These are phyloP conservation scores for Phthorimaea operculella DNA, from an alignment of 1,140 invertebrate species.

Conservation along the genomic window DNA sequence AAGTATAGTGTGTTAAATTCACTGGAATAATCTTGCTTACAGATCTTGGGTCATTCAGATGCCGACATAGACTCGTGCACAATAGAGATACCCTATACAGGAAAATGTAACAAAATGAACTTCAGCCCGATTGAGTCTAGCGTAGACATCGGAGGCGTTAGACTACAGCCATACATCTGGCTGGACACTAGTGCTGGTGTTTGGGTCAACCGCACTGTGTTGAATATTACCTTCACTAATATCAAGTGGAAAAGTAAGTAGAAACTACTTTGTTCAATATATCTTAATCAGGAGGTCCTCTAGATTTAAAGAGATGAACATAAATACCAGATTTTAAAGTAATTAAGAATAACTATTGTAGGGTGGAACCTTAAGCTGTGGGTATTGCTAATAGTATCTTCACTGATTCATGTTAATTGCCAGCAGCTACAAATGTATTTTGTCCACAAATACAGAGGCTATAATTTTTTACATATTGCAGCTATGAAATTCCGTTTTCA, in stretches of 20 bases:
- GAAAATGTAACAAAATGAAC: constrained; percentile 39
- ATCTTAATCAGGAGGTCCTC: too few relatives aligned
- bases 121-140: constrained; percentile 46
- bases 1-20: background rate
- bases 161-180: constrained; percentile 41
- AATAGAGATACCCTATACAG: constrained; percentile 37
- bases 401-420: too few relatives aligned
- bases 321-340: too few relatives aligned
- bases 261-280: too few relatives aligned
- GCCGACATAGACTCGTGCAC: constrained; percentile 37
- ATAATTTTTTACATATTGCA: constrained; percentile 24
- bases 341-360: too few relatives aligned
- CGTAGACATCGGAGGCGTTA: constrained; percentile 46
- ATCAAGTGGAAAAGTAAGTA: constrained; percentile 63
- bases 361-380: too few relatives aligned
- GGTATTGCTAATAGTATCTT: too few relatives aligned
- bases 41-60: constrained; percentile 39
- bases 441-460: too few relatives aligned
- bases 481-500: constrained; percentile 60
- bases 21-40: constrained; percentile 5
- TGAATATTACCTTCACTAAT: constrained; percentile 58
- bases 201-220: constrained; percentile 38
- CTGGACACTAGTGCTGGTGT: constrained; percentile 12
- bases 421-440: too few relatives aligned
- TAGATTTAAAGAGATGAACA: too few relatives aligned